Percentiles rank a stretch among this genome's conserved stretches.
These are phyloP conservation scores for Eupsittula cactorum DNA, from an alignment of 2,113 vertebrate species.

Conservation along the genomic window DNA sequence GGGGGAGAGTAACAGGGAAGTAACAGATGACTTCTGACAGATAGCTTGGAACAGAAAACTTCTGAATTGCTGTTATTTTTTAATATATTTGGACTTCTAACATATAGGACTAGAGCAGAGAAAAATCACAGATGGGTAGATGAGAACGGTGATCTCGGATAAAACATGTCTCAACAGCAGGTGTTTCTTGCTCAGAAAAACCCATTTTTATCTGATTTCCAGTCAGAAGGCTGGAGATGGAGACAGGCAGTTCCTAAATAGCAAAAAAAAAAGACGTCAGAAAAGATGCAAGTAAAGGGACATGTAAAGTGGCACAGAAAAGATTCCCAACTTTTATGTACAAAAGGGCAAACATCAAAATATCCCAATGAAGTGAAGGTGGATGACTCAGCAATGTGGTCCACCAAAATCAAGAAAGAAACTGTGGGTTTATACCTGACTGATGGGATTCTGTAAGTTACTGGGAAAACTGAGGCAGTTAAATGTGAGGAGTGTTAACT, in stretches of 20 bases:
- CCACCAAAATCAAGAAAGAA: neutral
- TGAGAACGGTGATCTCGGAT: neutral
- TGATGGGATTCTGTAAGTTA: neutral
- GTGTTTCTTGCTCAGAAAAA: neutral
- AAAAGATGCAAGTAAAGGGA: neutral
- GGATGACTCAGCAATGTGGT: neutral
- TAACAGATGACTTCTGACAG: neutral
- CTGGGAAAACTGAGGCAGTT: neutral
- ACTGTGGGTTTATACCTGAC: rapidly evolving
- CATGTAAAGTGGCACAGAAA: neutral
- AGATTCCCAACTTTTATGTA: neutral
- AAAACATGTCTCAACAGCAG: neutral
- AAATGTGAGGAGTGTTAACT: neutral
- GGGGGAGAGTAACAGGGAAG: neutral
- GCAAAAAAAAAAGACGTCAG: neutral
- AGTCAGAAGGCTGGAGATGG: neutral
- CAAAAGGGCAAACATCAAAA: neutral
- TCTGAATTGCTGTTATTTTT: neutral
- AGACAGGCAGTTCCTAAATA: neutral
- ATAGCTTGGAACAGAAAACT: neutral
- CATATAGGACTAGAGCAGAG: neutral
- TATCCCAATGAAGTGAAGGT: neutral
- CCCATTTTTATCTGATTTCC: neutral
- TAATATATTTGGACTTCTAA: neutral
- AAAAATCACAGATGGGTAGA: neutral